These are phyloP conservation scores for Umimayanthus chanpuru DNA, from an alignment of 92 coral and sea anemone genomes.

Conservation along the genomic window DNA sequence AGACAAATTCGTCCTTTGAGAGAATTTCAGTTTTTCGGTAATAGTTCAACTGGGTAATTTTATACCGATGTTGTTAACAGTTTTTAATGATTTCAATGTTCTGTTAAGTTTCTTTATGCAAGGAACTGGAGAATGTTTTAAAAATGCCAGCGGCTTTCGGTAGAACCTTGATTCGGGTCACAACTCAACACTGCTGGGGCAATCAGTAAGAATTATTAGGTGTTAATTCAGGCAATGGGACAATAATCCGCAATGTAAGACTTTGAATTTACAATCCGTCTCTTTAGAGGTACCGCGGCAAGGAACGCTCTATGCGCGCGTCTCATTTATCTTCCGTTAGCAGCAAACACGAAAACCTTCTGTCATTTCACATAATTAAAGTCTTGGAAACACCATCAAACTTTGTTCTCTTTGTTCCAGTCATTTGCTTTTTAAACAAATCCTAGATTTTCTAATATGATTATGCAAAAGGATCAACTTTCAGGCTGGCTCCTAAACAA, in stretches of 20 bases:
- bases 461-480: constrained; percentile 53
- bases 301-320: background rate
- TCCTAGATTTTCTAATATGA: constrained; percentile 50
- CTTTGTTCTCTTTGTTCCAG: background rate
- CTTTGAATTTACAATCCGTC: constrained; percentile 44
- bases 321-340: constrained; percentile 43
- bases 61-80: background rate
- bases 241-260: constrained; percentile 48
- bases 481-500: constrained; percentile 40
- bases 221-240: constrained; percentile 51
- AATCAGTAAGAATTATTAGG: constrained; percentile 55
- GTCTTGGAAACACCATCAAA: background rate
- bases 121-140: background rate
- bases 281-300: constrained; percentile 37
- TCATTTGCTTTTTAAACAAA: constrained; percentile 43
- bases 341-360: constrained; percentile 27
- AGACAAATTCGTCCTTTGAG: constrained; percentile 10
- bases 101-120: background rate
- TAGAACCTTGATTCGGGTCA: constrained; percentile 8
- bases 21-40: constrained; percentile 7
- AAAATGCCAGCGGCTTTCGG: constrained; percentile 6
- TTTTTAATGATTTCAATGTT: background rate
- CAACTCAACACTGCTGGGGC: constrained; percentile 37
- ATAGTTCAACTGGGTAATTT: background rate
- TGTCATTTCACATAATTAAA: constrained; percentile 3